Evolutionary conservation across 2,888 invertebrate genomes (phyloP), one percentile per base, ranked within the genome.

Genomic region (Drosophila niveifrons): DNA sequence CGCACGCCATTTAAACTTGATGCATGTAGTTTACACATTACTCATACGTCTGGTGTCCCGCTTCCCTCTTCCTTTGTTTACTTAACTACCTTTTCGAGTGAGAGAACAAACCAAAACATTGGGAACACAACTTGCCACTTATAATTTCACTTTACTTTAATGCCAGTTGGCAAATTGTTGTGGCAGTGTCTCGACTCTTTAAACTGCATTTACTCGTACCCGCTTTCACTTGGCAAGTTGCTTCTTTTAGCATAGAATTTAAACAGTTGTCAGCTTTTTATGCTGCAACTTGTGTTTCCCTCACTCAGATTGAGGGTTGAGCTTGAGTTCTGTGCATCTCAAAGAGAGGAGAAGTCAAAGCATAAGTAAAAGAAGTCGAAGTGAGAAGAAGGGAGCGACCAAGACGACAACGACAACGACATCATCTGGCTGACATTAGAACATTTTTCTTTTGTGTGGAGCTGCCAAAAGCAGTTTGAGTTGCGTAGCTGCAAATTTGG

Each of bases 401-500:
- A 34, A 50, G 64, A 55, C 55, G 55, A 53, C 63, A 47, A 23
- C 3, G 23, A 31, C 31, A 36, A 66, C 75, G 67, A 74, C 85
- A 80, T 80, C 80, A 76, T 76, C 71, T 76, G 72, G 84, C 68
- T 87, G 87, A 88, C 87, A 84, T 80, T 83, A 76, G 72, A 80
- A 72, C 76, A 78, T 78, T 81, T 78, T 75, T 75, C 75, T 72
- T 80, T 83, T 86, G 82, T 78, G 75, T 78, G 79, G 82, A 79
- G 88, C 82, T 88, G 88, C 77, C 85, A 84, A 75, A 70, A 85
- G 68, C 78, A 79, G 82, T 81, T 85, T 76, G 71, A 57, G 64
- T 61, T 72, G 78, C 67, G 75, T 78, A 73, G 76, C 73, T 79
- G 71, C 78, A 82, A 84, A 90, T 90, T 88, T 88, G 79, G 89